A percentile compares a stretch with the other conserved stretches of the same genome.
These are phyloP conservation scores for Merluccius polli DNA, from an alignment of 2,797 vertebrate species.

Conservation along the genomic window DNA sequence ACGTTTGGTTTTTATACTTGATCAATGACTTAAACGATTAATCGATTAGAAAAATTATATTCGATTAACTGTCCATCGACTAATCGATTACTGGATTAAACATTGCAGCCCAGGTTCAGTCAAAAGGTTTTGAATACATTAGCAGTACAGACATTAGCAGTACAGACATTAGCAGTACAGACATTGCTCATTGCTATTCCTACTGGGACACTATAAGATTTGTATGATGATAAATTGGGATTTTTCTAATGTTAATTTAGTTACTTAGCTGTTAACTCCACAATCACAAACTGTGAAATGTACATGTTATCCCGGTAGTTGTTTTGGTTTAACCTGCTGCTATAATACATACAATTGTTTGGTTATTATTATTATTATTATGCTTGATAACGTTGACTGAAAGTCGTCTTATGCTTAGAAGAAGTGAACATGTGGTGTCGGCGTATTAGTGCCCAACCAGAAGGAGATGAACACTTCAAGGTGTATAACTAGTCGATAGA, in stretches of 20 bases:
- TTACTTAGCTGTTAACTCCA: constrained; percentile 47
- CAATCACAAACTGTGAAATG: constrained; percentile 73
- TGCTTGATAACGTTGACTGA: constrained; percentile 44
- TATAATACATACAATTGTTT: constrained; percentile 57
- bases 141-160: constrained; percentile 34
- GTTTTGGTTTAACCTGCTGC: constrained; percentile 69
- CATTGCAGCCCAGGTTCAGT: too few relatives aligned
- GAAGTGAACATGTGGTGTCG: constrained; percentile 44
- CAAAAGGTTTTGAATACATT: constrained; percentile 4
- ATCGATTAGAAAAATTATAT: too few relatives aligned
- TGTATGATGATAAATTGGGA: constrained; percentile 29
- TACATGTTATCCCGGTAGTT: constrained; percentile 51
- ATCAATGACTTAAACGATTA: too few relatives aligned
- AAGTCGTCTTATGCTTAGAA: constrained; percentile 43
- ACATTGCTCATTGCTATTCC: constrained; percentile 42
- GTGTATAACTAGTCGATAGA: constrained; percentile 32
- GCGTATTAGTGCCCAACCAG: constrained; percentile 42
- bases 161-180: constrained; percentile 41
- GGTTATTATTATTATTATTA: constrained; percentile 40
- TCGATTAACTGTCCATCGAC: too few relatives aligned
- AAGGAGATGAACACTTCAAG: not conserved
- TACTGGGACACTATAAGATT: constrained; percentile 10
- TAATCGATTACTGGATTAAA: too few relatives aligned
- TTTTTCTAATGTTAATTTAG: constrained; percentile 36
- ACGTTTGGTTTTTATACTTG: too few relatives aligned